Evolutionary conservation across 2,888 invertebrate species (phyloP).

Genomic region (Elysia crispata): DNA sequence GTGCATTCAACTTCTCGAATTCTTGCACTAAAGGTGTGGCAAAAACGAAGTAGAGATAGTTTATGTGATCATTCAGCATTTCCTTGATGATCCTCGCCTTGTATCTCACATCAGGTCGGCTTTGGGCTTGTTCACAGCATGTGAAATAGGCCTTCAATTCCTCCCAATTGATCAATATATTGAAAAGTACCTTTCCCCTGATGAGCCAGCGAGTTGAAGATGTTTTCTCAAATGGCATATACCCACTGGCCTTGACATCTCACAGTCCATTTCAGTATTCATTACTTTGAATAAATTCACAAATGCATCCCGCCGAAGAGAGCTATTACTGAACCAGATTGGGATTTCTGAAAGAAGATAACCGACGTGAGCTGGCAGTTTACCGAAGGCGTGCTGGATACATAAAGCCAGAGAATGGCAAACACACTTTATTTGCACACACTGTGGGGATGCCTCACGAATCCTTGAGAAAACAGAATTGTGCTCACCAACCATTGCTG

Average conservation of each 20-base stretch:
- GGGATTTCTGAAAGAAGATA: neutral
- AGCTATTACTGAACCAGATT: neutral
- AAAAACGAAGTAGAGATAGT: neutral
- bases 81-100: slow-evolving; percentile 3
- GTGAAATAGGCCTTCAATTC: neutral
- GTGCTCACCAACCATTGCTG: neutral
- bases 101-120: neutral
- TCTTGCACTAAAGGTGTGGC: slow-evolving; percentile 1
- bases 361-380: neutral
- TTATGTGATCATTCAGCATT: neutral
- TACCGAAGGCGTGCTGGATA: neutral
- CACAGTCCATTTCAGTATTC: neutral
- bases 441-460: neutral
- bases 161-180: neutral
- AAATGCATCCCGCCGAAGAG: neutral
- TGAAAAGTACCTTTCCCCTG: neutral
- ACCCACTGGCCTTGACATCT: no score
- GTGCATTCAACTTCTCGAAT: neutral
- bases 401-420: slow-evolving; percentile 7
- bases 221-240: neutral
- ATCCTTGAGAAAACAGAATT: neutral
- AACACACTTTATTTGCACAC: slow-evolving; percentile 6
- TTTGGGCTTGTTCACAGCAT: neutral
- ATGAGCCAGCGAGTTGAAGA: neutral
- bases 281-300: neutral